A percentile compares a stretch with the other conserved stretches of the same genome.
phyloP scores from a whole-genome alignment of 2,888 invertebrate species.

The Tiliacea citrago region DNA sequence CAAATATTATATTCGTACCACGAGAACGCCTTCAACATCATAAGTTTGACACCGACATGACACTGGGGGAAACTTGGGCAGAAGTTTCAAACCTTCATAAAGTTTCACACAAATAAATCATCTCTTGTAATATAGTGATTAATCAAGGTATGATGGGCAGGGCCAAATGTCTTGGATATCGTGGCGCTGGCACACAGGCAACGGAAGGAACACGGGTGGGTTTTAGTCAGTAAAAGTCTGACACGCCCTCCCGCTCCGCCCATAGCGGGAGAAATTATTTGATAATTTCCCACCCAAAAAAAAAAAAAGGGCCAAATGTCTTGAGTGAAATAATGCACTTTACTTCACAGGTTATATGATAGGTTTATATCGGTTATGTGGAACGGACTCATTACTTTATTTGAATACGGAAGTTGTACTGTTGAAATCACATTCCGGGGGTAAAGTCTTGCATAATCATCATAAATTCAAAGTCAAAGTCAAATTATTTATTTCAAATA shows the following conservation, averaged over 20 bases:
- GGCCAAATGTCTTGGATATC: not conserved
- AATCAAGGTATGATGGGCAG: conserved; percentile 26
- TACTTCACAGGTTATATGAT: not conserved
- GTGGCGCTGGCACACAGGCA: no score
- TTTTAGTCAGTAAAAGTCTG: no score
- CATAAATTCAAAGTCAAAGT: no score
- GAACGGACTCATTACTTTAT: not conserved
- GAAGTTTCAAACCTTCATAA: conserved; percentile 37
- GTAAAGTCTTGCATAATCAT: not conserved
- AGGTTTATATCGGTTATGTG: not conserved
- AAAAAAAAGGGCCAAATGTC: not conserved
- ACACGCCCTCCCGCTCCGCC: no score
- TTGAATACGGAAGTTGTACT: not conserved
- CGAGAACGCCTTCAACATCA: conserved; percentile 20
- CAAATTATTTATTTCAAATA: no score
- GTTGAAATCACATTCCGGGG: not conserved
- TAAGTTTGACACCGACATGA: conserved; percentile 51
- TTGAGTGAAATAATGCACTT: not conserved
- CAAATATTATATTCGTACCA: conserved; percentile 14
- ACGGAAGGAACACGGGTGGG: no score
- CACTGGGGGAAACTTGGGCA: conserved; percentile 32
- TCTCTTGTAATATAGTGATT: conserved; percentile 39
- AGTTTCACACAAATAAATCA: conserved; percentile 45
- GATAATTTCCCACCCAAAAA: no score
- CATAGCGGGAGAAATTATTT: no score